phyloP scores from a whole-genome alignment of 2,888 invertebrate species.

The Rutpela maculata region DNA sequence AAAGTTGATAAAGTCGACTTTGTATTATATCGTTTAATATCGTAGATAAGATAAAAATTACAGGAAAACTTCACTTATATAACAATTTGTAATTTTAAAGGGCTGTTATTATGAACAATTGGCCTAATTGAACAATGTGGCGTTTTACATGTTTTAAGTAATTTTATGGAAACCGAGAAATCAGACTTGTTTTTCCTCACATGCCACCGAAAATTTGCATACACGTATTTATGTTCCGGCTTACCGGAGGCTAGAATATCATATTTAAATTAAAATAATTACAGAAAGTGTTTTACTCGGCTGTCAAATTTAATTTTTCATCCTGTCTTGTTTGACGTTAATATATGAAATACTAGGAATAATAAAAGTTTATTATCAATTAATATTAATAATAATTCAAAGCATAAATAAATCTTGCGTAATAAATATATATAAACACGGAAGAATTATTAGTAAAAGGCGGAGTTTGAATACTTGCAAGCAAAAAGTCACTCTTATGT shows the following conservation, averaged over 20 bases:
- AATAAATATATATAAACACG: no score
- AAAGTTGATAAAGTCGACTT: slow-evolving; percentile 30
- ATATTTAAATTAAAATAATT: background rate
- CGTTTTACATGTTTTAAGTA: slow-evolving; percentile 28
- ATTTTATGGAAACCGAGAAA: slow-evolving; percentile 31
- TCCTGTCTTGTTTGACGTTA: no score
- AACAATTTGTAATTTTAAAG: slow-evolving; percentile 43
- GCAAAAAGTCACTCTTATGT: no score
- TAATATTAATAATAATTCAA: no score
- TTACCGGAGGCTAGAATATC: background rate
- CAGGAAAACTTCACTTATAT: slow-evolving; percentile 41
- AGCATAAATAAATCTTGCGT: no score
- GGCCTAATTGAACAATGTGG: slow-evolving; percentile 34
- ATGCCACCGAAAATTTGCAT: slow-evolving; percentile 12
- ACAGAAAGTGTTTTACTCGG: background rate
- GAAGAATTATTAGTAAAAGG: no score
- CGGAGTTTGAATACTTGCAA: no score
- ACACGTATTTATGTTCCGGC: background rate
- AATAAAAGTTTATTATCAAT: no score
- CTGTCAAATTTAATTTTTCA: no score
- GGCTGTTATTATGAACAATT: slow-evolving; percentile 35
- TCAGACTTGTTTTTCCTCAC: slow-evolving; percentile 14
- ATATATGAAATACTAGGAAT: no score
- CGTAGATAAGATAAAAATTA: slow-evolving; percentile 41
- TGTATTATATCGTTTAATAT: slow-evolving; percentile 35